Conservation (phyloP, 2,113 vertebrate species). For the Telmatochromis sp. region DNA sequence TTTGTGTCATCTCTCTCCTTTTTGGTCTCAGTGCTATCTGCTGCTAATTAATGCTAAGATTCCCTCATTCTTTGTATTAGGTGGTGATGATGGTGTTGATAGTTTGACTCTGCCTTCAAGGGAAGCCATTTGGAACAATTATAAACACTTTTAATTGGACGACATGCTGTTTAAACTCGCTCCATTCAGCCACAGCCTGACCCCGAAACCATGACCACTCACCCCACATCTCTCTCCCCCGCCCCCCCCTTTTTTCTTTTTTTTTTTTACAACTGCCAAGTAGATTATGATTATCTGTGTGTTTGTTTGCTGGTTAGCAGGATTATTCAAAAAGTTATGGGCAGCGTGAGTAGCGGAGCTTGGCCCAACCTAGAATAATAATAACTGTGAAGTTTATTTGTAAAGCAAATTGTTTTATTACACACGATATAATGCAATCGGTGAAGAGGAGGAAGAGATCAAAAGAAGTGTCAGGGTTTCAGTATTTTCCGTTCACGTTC, state of each 20-base stretch:
- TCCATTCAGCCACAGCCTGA: neutral
- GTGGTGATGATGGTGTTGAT: neutral
- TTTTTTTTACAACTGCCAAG: accelerated
- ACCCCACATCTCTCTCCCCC: accelerated
- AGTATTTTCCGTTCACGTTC: too few relatives aligned
- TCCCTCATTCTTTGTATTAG: accelerated
- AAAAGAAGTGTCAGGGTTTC: too few relatives aligned
- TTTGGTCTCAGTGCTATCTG: accelerated
- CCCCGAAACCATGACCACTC: neutral
- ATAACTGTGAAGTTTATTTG: neutral
- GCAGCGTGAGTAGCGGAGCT: neutral
- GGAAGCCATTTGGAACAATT: neutral
- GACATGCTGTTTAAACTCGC: neutral
- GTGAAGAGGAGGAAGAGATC: accelerated
- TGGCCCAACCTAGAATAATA: neutral
- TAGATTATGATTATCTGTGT: neutral
- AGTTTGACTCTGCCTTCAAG: neutral
- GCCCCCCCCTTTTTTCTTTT: too few relatives aligned
- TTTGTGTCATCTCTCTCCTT: neutral
- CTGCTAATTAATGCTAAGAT: neutral
- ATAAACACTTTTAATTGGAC: neutral
- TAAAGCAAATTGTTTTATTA: neutral
- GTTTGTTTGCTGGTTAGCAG: neutral
- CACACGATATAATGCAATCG: accelerated
- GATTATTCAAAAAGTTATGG: neutral